phyloP scores from a whole-genome alignment of 2,888 invertebrate genomes.

The Tetranychus piercei region DNA sequence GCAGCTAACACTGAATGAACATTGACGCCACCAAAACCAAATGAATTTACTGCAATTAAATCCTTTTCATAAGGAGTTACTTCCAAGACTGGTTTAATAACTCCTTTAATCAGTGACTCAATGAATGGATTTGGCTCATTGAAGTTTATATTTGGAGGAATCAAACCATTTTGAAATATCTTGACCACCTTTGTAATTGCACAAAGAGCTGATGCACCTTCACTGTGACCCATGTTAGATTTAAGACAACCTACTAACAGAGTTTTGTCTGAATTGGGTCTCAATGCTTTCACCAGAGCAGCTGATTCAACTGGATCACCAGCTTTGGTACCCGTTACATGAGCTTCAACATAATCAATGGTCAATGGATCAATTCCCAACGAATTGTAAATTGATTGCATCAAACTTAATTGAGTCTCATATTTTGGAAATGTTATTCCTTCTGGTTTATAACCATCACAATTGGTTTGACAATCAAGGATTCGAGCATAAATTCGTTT shows the following conservation, averaged over 20 bases:
- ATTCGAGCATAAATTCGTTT: conserved; percentile 56
- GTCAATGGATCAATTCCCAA: conserved; percentile 34
- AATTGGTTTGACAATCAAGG: conserved; percentile 71
- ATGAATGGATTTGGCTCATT: conserved; percentile 37
- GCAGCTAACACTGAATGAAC: conserved; percentile 31
- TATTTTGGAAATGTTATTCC: conserved; percentile 73
- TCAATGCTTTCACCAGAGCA: conserved; percentile 2
- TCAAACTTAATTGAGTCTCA: conserved; percentile 48
- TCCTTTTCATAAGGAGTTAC: conserved; percentile 34
- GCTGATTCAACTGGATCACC: conserved; percentile 12
- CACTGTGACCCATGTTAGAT: conserved; percentile 40
- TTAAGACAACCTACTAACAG: conserved; percentile 39
- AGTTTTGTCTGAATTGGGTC: conserved; percentile 42
- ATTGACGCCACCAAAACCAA: conserved; percentile 40
- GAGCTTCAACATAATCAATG: conserved; percentile 39
- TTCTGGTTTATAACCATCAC: conserved; percentile 75
- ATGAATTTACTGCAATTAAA: conserved; percentile 38
- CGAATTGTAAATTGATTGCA: conserved; percentile 12
- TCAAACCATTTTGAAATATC: conserved; percentile 35
- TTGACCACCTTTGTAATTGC: conserved; percentile 37
- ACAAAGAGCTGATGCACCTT: conserved; percentile 37
- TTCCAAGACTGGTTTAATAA: conserved; percentile 36
- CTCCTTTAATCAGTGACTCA: conserved; percentile 36
- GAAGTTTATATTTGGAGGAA: conserved; percentile 39
- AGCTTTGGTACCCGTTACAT: conserved; percentile 49